Evolutionary conservation across 2,888 invertebrate genomes (phyloP).

Genomic region (Scaptomyza flava): DNA sequence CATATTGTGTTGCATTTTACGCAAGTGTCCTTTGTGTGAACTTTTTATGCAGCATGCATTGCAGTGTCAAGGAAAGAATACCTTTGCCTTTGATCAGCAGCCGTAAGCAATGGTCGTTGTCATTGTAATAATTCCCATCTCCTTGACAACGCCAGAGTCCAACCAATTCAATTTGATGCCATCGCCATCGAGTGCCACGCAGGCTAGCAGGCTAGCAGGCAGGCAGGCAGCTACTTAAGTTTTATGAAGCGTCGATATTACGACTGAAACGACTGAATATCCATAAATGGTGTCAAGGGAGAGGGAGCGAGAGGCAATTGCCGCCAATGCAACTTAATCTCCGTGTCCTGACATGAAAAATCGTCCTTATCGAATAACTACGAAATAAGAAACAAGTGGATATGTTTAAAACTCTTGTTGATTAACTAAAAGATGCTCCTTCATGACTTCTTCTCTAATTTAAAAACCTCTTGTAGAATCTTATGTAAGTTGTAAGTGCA

Average conservation of each 20-base stretch:
- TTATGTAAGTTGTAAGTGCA: too few relatives aligned
- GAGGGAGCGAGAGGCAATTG: slow-evolving; percentile 28
- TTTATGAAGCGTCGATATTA: slow-evolving; percentile 71
- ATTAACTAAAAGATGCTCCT: slow-evolving; percentile 15
- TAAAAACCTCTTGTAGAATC: too few relatives aligned
- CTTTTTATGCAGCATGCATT: slow-evolving; percentile 21
- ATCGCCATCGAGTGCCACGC: slow-evolving; percentile 34
- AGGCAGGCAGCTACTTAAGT: slow-evolving; percentile 62
- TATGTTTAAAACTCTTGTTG: neutral
- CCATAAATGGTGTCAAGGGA: slow-evolving; percentile 49
- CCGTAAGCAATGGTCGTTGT: slow-evolving; percentile 25
- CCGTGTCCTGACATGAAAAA: slow-evolving; percentile 69
- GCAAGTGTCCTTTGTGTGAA: slow-evolving; percentile 33
- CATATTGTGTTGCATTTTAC: slow-evolving; percentile 26
- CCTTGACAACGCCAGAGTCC: slow-evolving; percentile 41
- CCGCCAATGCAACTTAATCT: slow-evolving; percentile 68
- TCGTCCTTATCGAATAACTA: slow-evolving; percentile 66
- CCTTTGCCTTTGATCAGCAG: slow-evolving; percentile 38
- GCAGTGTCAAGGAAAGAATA: slow-evolving; percentile 23
- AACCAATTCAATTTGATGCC: slow-evolving; percentile 63
- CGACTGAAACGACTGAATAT: slow-evolving; percentile 38
- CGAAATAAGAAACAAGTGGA: slow-evolving; percentile 19
- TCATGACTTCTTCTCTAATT: neutral
- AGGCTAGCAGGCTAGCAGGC: too few relatives aligned
- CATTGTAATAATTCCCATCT: slow-evolving; percentile 55